Evolutionary conservation across 2,888 invertebrate genomes (phyloP).

Genomic region (Euclidia mi): DNA sequence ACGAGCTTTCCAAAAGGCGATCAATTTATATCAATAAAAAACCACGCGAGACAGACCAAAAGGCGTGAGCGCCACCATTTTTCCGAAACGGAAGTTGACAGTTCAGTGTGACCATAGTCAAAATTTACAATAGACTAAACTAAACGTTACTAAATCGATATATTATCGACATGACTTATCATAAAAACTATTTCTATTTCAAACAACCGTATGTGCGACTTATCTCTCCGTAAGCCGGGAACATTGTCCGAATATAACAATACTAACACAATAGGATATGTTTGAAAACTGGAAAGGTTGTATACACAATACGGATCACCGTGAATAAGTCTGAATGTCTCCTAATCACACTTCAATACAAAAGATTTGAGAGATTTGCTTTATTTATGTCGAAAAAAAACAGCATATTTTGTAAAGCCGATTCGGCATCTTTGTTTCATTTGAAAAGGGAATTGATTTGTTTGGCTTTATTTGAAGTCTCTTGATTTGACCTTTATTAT

Average conservation of each 20-base stretch:
- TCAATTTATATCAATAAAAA: too few relatives aligned
- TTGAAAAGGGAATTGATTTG: not conserved
- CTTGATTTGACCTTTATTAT: not conserved
- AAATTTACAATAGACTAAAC: too few relatives aligned
- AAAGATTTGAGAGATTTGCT: constrained; percentile 10
- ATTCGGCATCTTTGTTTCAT: not conserved
- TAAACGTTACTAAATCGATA: too few relatives aligned
- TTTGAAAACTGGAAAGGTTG: constrained; percentile 30
- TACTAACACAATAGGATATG: constrained; percentile 41
- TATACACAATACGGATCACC: constrained; percentile 26
- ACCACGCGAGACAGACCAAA: too few relatives aligned
- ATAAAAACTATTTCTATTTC: constrained; percentile 42
- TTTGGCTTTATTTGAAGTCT: not conserved
- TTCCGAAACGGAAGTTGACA: too few relatives aligned
- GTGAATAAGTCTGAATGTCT: constrained; percentile 22
- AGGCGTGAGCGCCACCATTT: too few relatives aligned
- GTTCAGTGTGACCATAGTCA: too few relatives aligned
- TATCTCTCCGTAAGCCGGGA: constrained; percentile 65
- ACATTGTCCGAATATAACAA: constrained; percentile 55
- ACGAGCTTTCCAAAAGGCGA: too few relatives aligned
- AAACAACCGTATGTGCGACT: constrained; percentile 60
- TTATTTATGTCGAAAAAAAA: not conserved
- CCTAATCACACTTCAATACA: constrained; percentile 39
- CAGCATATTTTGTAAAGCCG: not conserved
- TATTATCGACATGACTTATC: too few relatives aligned